Percentiles rank a stretch among this genome's conserved stretches.
Evolutionary conservation across 2,113 vertebrate species (phyloP).

Genomic region (Tyrannus savana): DNA sequence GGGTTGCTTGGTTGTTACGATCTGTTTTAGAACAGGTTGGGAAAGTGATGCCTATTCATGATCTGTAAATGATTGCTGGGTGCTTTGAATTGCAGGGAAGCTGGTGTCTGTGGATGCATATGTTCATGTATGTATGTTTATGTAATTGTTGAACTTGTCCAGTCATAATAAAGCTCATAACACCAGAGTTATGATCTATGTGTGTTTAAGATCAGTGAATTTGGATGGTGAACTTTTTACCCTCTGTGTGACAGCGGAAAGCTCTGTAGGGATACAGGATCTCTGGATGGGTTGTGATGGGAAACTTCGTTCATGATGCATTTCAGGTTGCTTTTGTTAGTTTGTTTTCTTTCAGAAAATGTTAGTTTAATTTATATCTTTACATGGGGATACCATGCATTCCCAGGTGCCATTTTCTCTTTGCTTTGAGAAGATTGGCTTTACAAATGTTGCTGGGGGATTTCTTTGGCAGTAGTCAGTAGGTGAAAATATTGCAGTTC

Average conservation of each 20-base stretch:
- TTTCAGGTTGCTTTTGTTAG: background rate
- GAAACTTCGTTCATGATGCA: background rate
- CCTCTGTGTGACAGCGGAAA: background rate
- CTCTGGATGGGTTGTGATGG: background rate
- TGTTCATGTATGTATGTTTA: background rate
- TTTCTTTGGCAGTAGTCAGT: background rate
- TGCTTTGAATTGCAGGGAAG: background rate
- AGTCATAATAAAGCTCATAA: background rate
- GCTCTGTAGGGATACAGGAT: background rate
- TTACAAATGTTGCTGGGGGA: background rate
- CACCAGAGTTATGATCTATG: background rate
- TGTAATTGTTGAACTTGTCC: background rate
- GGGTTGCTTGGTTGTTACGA: accelerated
- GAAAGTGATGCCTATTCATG: background rate
- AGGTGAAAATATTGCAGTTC: background rate
- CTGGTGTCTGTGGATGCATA: background rate
- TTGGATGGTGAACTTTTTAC: background rate
- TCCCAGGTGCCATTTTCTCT: background rate
- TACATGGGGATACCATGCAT: background rate
- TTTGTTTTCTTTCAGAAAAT: background rate
- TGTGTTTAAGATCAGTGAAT: background rate
- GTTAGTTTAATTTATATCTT: background rate
- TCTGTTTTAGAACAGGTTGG: background rate
- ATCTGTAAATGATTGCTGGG: background rate
- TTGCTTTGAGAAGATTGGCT: background rate